Base-by-base conservation (phyloP, 2,888 invertebrate species). In the Sinhomidia bicolor region DNA sequence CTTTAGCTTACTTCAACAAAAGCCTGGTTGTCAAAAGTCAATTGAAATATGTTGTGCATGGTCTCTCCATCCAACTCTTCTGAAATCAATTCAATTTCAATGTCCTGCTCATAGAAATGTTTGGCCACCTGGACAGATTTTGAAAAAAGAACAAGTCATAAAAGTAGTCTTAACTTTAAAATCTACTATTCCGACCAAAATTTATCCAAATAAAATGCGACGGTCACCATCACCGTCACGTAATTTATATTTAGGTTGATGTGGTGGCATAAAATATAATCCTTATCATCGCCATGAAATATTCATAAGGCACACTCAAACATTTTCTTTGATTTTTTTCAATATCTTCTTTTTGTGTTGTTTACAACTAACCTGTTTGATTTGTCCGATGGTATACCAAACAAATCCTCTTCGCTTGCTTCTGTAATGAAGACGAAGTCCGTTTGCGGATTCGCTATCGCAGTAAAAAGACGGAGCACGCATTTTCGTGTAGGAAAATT, bases 331-430 rank as follows among this genome's bases (percentile, higher is more conserved):
- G 9, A 51, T 5, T 2, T 2, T 4, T 57, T 10, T 57, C 20
- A 20, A n/a, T n/a, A n/a, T n/a, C n/a, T n/a, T n/a, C 57, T 57
- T 10, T 20, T 20, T 6, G 1, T 29, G 20, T 26, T 54, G 1
- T 44, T 4, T 14, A 54, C 44, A 26, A 92, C 94, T 93, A 92
- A 96, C 96, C 95, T 97, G 97, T 93, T 97, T 95, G 91, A 99
- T 98, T 94, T 98, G 98, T 1, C 99, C 99, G 96, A 98, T 98
- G 6, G 99, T 98, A 93, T 99, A 99, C 94, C 98, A 98, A 5
- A 99, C 96, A 93, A 98, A 99, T 0, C 99, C 99, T 90, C 97
- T 95, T 90, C 99, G 95, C 93, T 98, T 98, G 92, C 98, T 98
- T 82, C 98, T 95, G 94, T 98, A 98, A 94, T 99, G 99, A 87